Evolutionary conservation across 2,797 vertebrate genomes (phyloP), one percentile per base, ranked within the genome.

Genomic region (Columba guinea): DNA sequence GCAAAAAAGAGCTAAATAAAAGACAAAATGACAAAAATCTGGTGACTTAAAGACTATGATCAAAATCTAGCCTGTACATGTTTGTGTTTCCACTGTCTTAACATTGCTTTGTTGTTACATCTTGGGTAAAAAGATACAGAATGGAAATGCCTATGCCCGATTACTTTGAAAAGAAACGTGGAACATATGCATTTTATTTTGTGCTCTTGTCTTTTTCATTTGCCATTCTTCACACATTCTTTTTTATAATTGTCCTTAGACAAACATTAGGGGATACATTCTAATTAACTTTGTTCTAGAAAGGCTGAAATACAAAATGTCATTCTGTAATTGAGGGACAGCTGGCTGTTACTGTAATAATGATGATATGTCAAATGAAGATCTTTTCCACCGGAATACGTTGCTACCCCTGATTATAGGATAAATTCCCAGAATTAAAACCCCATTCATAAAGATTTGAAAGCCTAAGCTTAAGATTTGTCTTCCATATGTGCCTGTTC

Each of bases 341-440:
- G 59, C 63, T 87, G 88, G 78, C 60, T 82, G 26, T 70, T 80
- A 73, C 58, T 51, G 58, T 20, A 34, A 65, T 65, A 84, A 65
- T 7, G 9, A 28, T 19, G 9, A 28, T 19, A 76, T 24, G 26
- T 63, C 68, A 94, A 34, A 93, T 28, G 20, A 87, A 90, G 77
- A 83, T 90, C 37, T 64, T 20, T 52, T 59, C 63, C 63, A 79
- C 35, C 23, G 20, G 67, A 89, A 76, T 74, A 87, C 30, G 21
- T 68, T 41, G 14, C 77, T 79, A 58, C 10, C 41, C 35, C 52
- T 70, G 78, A 83, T 64, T 89, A 86, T 23, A 83, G 27, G 39
- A 83, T 89, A 46, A 94, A 92, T 39, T 91, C 84, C 51, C n/a
- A 58, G 71, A 95, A 92, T 90, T 92, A 94, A 94, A 87, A 37